Evolutionary conservation across 2,797 vertebrate genomes (phyloP).

Genomic region (Kryptolebias ocellatus): DNA sequence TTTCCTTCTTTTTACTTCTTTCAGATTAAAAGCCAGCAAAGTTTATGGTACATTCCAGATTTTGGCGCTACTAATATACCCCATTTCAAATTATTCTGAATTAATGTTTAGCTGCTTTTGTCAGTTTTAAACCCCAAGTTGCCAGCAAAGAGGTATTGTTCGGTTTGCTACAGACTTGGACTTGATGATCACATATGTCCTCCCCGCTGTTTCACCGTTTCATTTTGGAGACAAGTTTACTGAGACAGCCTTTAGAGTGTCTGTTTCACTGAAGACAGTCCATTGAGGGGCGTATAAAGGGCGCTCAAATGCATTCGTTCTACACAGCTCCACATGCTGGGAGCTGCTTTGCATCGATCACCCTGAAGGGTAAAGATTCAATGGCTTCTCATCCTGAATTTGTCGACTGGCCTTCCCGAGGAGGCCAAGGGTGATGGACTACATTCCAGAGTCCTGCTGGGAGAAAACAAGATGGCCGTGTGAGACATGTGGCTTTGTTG

Average conservation of each 20-base stretch:
- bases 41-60: slow-evolving; percentile 49
- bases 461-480: slow-evolving; percentile 80
- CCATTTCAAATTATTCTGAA: slow-evolving; percentile 41
- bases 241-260: slow-evolving; percentile 60
- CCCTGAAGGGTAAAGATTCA: slow-evolving; percentile 71
- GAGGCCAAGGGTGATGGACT: slow-evolving; percentile 66
- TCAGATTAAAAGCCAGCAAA: slow-evolving; percentile 69
- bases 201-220: slow-evolving; percentile 57
- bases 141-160: slow-evolving; percentile 20
- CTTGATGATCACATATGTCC: slow-evolving; percentile 56
- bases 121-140: slow-evolving; percentile 28
- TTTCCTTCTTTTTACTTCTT: slow-evolving; percentile 53
- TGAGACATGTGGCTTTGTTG: slow-evolving; percentile 83
- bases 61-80: slow-evolving; percentile 45
- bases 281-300: slow-evolving; percentile 64
- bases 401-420: slow-evolving; percentile 70
- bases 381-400: slow-evolving; percentile 75
- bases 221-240: slow-evolving; percentile 62
- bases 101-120: slow-evolving; percentile 30
- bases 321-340: slow-evolving; percentile 76
- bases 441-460: slow-evolving; percentile 76
- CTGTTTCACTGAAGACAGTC: slow-evolving; percentile 55
- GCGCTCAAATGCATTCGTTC: slow-evolving; percentile 71
- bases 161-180: slow-evolving; percentile 9
- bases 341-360: slow-evolving; percentile 69